Base-by-base conservation (phyloP, 2,888 invertebrate species). In the Argyra leucocephala region DNA sequence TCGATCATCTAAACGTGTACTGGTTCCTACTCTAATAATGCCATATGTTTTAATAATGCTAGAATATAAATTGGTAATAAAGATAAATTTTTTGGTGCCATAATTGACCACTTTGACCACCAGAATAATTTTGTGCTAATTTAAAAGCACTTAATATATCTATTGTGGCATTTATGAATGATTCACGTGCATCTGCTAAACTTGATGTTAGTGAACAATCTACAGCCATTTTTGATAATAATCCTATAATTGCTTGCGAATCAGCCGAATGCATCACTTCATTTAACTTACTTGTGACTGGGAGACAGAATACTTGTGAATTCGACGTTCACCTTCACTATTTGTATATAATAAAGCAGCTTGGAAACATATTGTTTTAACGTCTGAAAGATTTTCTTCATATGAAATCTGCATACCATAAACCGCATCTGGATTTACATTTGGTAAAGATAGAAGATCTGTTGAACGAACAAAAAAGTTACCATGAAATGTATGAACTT, bases 401-500 rank as follows among this genome's bases (percentile, higher is more conserved):
- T 98, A 94, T 2, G 94, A 87, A 68, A 79, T 79, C 82, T 99
- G 98, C 91, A 98, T 97, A 63, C 94, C 98, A 79, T 96, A 97
- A 22, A 95, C 97, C 6, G 96, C 91, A 81, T 99, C 99, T 0
- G 99, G 98, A 76, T 96, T 98, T 67, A 97, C 90, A 82, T 98
- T 98, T 57, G 99, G 97, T 72, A 99, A 81, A 15, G 96, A 94
- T 66, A 99, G 82, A 65, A 99, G 83, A 82, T 99, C 98, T 4
- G 97, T 96, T 0, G 98, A 97, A 4, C 99, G 86, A 63, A 99
- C 98, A 81, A 99, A 99, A 85, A 97, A 97, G 81, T 98, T 98
- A 58, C 99, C 99, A 82, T 98, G 97, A 87, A 99, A 99, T 75
- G 96, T 95, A 81, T 98, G 96, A 73, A 99, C 93, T 26, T 93